These are phyloP conservation scores for Rhincodon typus DNA, from an alignment of 2,797 vertebrate genomes.

Conservation along the genomic window DNA sequence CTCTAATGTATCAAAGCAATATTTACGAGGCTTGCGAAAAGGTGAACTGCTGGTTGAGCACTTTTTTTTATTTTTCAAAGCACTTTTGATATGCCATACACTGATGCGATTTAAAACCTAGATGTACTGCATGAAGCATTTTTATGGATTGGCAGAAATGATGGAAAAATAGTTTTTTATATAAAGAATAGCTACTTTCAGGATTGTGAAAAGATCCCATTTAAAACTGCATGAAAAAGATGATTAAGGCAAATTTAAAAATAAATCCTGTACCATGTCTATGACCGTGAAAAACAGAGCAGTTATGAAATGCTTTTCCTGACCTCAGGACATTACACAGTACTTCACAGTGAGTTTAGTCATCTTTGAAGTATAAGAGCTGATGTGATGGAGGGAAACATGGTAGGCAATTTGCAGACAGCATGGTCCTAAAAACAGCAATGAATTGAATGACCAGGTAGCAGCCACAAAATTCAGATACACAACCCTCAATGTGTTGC, in stretches of 20 bases:
- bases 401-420: neutral
- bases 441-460: neutral
- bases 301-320: neutral
- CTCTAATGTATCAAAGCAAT: neutral
- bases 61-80: conserved; percentile 26
- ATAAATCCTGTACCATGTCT: neutral
- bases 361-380: neutral
- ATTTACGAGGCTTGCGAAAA: conserved; percentile 21
- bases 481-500: neutral
- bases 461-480: too few species aligned
- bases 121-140: neutral
- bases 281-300: neutral
- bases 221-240: neutral
- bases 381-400: neutral
- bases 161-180: conserved; percentile 8
- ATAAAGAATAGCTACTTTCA: neutral
- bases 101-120: conserved; percentile 21
- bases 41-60: conserved; percentile 24
- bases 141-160: neutral
- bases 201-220: neutral
- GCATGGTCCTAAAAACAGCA: neutral
- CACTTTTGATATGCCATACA: neutral
- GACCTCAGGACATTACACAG: neutral
- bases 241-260: neutral
- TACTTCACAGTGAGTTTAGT: neutral